Evolutionary conservation across 2,797 vertebrate species (phyloP), one percentile per base, ranked within the genome.

Genomic region (Melanotaenia boesemani): DNA sequence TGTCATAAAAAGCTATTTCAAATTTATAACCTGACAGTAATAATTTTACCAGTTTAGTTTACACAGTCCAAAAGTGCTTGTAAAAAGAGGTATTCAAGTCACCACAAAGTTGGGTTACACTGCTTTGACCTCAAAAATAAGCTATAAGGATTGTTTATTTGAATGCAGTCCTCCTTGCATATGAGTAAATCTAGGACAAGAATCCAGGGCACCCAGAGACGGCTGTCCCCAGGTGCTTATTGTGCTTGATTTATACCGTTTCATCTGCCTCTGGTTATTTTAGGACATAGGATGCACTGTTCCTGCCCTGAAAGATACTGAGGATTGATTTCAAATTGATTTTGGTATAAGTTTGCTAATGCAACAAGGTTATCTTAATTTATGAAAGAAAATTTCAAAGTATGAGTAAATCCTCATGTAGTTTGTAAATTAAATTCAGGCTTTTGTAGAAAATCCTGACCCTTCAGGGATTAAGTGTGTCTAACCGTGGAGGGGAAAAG

Each of bases 161-260:
- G 72, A 84, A 79, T 68, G 48, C 67, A 73, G 77, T 71, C 72
- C 56, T 85, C 41, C 74, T 77, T 63, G 63, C 77, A 76, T 83
- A 74, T 18, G 67, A 82, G 72, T 50, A 67, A 79, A 94, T 93
- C 74, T 94, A 84, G 93, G 93, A 86, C 94, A 86, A 58, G 83
- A 91, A 95, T 92, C 91, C 89, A 93, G 94, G 94, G 56, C 93
- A 89, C 67, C 78, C 46, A 1, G 79, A 76, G 81, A 80, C 28
- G n/a, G 67, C 68, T 70, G 85, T 91, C 86, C 92, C 86, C 75
- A 67, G 88, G 81, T 89, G 81, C 81, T 89, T 83, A 84, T 80
- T 84, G 88, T 68, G 80, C 85, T 88, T 90, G 86, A 94, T 94
- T 93, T 89, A 88, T 88, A 82, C 80, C 66, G 70, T 68, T 88